Conservation (phyloP, 2,888 invertebrate species). For the Cistogaster globosa region DNA sequence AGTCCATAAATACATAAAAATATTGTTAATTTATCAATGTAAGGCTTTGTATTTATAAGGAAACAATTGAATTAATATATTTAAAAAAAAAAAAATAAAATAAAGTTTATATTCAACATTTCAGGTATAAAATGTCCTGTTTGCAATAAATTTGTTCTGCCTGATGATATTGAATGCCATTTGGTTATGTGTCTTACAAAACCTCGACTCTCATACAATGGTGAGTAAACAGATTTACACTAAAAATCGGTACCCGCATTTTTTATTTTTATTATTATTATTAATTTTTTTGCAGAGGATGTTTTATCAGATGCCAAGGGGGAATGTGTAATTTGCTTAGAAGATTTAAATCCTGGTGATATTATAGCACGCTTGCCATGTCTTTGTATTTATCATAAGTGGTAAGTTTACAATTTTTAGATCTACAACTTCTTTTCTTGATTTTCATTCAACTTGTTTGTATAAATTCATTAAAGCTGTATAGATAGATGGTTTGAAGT, state of each 20-base stretch:
- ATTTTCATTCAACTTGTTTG: background rate
- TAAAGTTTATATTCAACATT: constrained; percentile 80
- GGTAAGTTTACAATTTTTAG: constrained; percentile 84
- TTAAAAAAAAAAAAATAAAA: no score
- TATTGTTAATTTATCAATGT: no score
- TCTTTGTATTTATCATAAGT: constrained; percentile 99
- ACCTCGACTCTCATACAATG: constrained; percentile 99
- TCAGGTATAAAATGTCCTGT: constrained; percentile 99
- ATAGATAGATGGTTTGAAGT: constrained; percentile 99
- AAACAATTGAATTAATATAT: no score
- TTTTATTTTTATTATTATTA: background rate
- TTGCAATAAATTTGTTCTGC: constrained; percentile 98
- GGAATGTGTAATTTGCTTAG: constrained; percentile 99
- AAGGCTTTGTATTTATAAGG: no score
- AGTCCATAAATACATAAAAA: no score
- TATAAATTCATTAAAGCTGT: constrained; percentile 87
- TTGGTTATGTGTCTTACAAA: constrained; percentile 99
- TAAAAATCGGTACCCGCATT: background rate
- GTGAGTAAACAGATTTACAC: constrained; percentile 83
- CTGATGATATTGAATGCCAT: constrained; percentile 99
- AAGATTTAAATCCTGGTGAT: constrained; percentile 97
- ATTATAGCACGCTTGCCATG: constrained; percentile 99
- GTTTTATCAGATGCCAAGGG: constrained; percentile 97
- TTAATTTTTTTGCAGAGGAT: constrained; percentile 90
- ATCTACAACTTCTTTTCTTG: background rate